Evolutionary conservation across 2,888 invertebrate species (phyloP), one percentile per base, ranked within the genome.

Genomic region (Leptinotarsa peninsularis): DNA sequence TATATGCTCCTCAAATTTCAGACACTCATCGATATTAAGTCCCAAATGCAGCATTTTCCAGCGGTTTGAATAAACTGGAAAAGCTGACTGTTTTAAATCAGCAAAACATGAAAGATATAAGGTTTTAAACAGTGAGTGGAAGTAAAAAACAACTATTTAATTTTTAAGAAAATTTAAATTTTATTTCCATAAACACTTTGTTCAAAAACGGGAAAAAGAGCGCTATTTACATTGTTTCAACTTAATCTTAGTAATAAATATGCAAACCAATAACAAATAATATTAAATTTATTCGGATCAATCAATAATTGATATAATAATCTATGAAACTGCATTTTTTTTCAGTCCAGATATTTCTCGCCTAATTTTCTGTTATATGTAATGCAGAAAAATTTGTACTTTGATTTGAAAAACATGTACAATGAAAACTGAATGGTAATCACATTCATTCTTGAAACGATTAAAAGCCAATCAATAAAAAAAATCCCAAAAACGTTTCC

Each of bases 151-250:
- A 63, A 54, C 33, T 54, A 66, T 73, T 60, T 71, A 63, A 76
- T 67, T 76, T 76, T 72, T 67, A 72, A 73, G 76, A 76, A 76
- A 76, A 72, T 66, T 72, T 67, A 72, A 71, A 76, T 73, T 76
- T 73, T 49, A 71, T 73, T 71, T 72, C 52, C 56, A 52, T 72
- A 68, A 73, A 69, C 70, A 76, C 70, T 71, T 67, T 76, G 54
- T 73, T 73, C 70, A 73, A 73, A 76, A 73, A 76, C 50, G 63
- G 67, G 71, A 49, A 73, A 76, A 67, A 67, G 71, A 67, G 73
- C 69, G 27, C 77, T 77, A 77, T 77, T 66, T 77, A 77, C 77
- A 77, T 72, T 63, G 56, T 71, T 73, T 69, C 56, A 68, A 77
- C 74, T 74, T 66, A 72, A 67, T 60, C 75, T 73, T 77, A 58